These are phyloP conservation scores for Pygmarrhopalites habei DNA, from an alignment of 1,140 invertebrate genomes.

Conservation along the genomic window DNA sequence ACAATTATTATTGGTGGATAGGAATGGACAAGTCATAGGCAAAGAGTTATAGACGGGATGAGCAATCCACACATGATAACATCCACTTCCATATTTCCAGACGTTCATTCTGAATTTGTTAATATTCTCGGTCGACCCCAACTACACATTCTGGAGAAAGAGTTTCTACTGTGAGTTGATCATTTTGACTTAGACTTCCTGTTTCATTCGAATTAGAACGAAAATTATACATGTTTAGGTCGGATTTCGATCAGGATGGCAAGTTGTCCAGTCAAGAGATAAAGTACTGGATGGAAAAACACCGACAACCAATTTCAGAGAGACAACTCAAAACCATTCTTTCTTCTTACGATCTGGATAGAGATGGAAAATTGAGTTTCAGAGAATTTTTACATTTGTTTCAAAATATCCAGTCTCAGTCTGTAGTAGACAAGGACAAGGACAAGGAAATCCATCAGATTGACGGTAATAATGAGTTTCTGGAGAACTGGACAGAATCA, in stretches of 20 bases:
- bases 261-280: background rate
- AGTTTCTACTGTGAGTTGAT: background rate
- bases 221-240: background rate
- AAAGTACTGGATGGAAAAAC: conserved; percentile 4
- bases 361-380: background rate
- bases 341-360: background rate
- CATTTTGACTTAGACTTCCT: background rate
- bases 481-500: no score
- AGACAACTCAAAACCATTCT: background rate
- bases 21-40: background rate
- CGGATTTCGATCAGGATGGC: background rate
- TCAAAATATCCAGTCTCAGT: no score
- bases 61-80: background rate
- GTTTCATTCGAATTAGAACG: background rate
- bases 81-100: background rate
- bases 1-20: no score
- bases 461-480: no score
- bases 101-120: background rate
- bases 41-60: background rate
- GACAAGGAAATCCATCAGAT: no score
- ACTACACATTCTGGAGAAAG: background rate
- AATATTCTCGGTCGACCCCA: background rate
- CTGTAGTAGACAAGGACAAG: no score
- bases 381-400: background rate
- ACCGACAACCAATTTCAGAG: background rate